Evolutionary conservation across 2,888 invertebrate species (phyloP).

Genomic region (Cosmia trapezina): DNA sequence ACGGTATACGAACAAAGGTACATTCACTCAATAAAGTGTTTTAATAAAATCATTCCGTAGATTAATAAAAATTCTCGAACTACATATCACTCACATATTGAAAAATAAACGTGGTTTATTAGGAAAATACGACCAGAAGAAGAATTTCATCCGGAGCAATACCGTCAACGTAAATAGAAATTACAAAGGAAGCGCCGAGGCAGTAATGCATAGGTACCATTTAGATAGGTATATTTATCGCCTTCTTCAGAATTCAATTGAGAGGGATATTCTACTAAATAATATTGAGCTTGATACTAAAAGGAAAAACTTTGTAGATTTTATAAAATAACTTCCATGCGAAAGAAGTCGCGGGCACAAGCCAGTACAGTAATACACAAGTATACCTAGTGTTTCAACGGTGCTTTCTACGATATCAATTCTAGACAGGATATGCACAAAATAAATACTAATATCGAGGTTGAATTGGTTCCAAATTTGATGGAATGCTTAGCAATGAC

Average conservation of each 20-base stretch:
- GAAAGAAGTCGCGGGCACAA: neutral
- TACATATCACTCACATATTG: constrained; percentile 28
- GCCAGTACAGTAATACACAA: no score
- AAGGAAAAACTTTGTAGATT: neutral
- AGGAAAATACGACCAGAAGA: constrained; percentile 33
- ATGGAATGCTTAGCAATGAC: neutral
- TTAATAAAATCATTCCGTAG: neutral
- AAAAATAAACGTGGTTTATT: constrained; percentile 31
- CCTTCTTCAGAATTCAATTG: constrained; percentile 27
- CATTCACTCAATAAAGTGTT: neutral
- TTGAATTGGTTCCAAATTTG: neutral
- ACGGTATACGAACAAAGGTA: neutral
- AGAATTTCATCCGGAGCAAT: constrained; percentile 39
- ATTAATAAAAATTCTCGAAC: constrained; percentile 35
- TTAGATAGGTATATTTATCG: constrained; percentile 16
- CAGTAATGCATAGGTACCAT: constrained; percentile 9
- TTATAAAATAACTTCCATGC: neutral
- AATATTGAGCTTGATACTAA: constrained; percentile 15
- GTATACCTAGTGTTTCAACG: no score
- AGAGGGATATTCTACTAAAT: constrained; percentile 22
- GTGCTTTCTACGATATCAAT: neutral
- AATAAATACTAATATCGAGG: neutral
- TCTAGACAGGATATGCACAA: neutral
- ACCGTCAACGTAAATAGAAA: constrained; percentile 33
- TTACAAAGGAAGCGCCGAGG: constrained; percentile 31